A percentile compares a stretch with the other conserved stretches of the same genome.
Evolutionary conservation across 2,888 invertebrate species (phyloP).

Genomic region (Cyclophora punctaria): DNA sequence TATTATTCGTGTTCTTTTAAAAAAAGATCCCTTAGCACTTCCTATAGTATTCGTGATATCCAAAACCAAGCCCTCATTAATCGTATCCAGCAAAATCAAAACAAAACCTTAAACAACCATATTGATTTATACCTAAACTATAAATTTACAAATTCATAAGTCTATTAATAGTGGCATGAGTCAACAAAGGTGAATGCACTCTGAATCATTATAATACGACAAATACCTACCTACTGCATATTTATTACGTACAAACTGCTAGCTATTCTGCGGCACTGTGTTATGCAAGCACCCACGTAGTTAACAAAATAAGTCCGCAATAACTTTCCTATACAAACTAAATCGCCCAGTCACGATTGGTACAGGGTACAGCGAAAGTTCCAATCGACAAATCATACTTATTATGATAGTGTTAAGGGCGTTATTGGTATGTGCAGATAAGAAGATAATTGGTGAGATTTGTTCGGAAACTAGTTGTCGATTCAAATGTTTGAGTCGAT

Average conservation of each 20-base stretch:
- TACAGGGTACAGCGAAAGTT: conserved; percentile 24
- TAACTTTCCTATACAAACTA: conserved; percentile 68
- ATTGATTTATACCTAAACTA: too few relatives aligned
- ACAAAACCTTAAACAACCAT: too few relatives aligned
- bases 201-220: conserved; percentile 41
- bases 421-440: conserved; percentile 16
- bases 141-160: too few relatives aligned
- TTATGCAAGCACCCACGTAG: conserved; percentile 69
- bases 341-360: conserved; percentile 67
- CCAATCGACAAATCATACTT: conserved; percentile 9
- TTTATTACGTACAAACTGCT: conserved; percentile 9
- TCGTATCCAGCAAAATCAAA: too few relatives aligned
- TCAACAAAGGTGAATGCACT: conserved; percentile 56
- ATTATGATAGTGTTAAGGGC: conserved; percentile 24
- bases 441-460: conserved; percentile 1
- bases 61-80: too few relatives aligned
- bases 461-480: conserved; percentile 23
- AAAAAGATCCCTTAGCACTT: too few relatives aligned
- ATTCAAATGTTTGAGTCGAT: conserved; percentile 33
- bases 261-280: conserved; percentile 40
- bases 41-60: too few relatives aligned
- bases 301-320: conserved; percentile 64
- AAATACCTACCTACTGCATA: conserved; percentile 18
- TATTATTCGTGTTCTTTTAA: too few relatives aligned
- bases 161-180: conserved; percentile 27